A percentile compares a stretch with the other conserved stretches of the same genome.
phyloP scores from a whole-genome alignment of 2,888 invertebrate species.

The Epinotia nisella region DNA sequence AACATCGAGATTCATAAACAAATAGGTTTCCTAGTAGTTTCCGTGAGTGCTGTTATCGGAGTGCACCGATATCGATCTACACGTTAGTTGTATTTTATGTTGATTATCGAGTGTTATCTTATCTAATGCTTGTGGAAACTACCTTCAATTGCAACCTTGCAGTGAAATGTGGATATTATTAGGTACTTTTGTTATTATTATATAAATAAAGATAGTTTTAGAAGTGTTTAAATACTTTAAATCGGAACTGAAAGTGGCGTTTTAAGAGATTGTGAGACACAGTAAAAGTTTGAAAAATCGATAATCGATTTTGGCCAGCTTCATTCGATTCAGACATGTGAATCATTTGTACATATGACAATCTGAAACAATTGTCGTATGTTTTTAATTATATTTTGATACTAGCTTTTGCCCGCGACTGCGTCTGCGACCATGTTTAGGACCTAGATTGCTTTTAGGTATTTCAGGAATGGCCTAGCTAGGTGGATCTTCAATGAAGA shows the following conservation, averaged over 20 bases:
- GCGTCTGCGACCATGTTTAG: too few species aligned
- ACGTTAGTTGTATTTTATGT: slow-evolving; percentile 24
- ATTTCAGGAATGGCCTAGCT: too few species aligned
- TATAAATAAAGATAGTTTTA: background rate
- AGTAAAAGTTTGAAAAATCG: background rate
- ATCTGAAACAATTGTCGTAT: background rate
- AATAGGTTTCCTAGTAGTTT: slow-evolving; percentile 14
- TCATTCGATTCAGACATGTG: background rate
- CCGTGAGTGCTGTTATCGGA: slow-evolving; percentile 11
- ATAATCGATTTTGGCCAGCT: background rate
- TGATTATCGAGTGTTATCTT: slow-evolving; percentile 26
- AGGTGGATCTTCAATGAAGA: too few species aligned
- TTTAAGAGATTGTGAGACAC: background rate
- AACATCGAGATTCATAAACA: background rate
- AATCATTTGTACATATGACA: background rate
- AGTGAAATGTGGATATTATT: background rate
- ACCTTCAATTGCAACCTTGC: background rate
- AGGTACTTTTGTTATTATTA: background rate
- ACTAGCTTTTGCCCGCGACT: too few species aligned
- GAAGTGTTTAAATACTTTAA: too few species aligned
- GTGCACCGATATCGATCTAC: slow-evolving; percentile 38
- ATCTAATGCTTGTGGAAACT: slow-evolving; percentile 34
- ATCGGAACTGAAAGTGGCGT: background rate
- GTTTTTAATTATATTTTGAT: background rate
- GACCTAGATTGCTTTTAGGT: too few species aligned